Base-by-base conservation (phyloP, 2,113 vertebrate species). In the Strix uralensis region DNA sequence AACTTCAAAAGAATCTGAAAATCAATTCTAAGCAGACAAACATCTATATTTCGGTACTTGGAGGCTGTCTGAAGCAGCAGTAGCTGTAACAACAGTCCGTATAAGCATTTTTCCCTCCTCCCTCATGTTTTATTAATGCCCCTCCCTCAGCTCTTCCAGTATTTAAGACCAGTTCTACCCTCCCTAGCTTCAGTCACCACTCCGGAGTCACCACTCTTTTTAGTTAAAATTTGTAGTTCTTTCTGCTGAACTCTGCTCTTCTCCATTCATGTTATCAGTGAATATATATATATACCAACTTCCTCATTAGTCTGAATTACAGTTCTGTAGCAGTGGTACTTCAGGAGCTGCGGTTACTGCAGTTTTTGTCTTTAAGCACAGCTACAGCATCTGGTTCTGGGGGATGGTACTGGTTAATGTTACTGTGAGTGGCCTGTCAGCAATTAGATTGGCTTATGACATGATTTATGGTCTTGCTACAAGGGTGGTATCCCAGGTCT, bases 381-480 rank as follows among this genome's bases (percentile, higher is more conserved):
- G 78, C 92, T 66, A 3, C 30, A 67, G 55, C 47, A 9, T 63
- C 80, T 80, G 67, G 10, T 66, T 95, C 66, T 58, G 25, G 55
- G 89, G 78, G 79, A 14, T 59, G 71, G 32, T 65, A 26, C 70
- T 91, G 84, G 59, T 82, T 90, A 49, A 75, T 72, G 75, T 92
- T 82, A 17, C 4, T 83, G 77, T 61, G 93, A 96, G 74, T 90
- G 81, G 58, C 86, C 73, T 94, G 81, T 87, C 78, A 81, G 85
- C 83, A 47, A 15, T 79, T 72, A 74, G 32, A 19, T 9, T 86
- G 91, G 49, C 75, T 77, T 58, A 4, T 67, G 54, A 74, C 9
- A 2, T 90, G 82, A 73, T 93, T 88, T 86, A 52, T 74, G 15
- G 55, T 34, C 67, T 86, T 80, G 46, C 85, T 90, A 14, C 32